Percentiles rank a stretch among this genome's conserved stretches.
phyloP scores from a whole-genome alignment of 92 coral and sea anemone species.

The Porites rus region DNA sequence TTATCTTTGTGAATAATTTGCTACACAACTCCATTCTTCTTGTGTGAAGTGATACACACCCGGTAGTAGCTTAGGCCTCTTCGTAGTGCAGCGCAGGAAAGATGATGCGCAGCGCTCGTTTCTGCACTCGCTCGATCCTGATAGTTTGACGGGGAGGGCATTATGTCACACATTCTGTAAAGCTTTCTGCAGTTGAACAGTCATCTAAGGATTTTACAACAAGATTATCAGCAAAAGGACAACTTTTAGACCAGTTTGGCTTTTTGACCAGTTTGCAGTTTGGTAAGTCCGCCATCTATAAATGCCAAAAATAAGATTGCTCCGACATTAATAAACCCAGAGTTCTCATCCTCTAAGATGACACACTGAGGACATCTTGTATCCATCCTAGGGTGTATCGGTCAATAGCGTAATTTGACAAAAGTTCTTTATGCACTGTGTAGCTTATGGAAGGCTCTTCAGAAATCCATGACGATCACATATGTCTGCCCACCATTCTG shows the following conservation, averaged over 20 bases:
- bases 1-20: no score
- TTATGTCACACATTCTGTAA: background rate
- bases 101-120: no score
- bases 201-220: constrained; percentile 34
- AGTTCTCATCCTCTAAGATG: constrained; percentile 12
- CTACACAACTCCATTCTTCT: no score
- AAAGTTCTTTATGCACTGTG: no score
- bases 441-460: constrained; percentile 5
- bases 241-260: constrained; percentile 16
- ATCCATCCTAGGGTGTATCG: background rate
- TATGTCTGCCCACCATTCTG: constrained; percentile 42
- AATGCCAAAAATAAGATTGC: constrained; percentile 11
- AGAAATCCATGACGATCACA: constrained; percentile 41
- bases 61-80: no score
- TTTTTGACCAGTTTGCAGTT: background rate
- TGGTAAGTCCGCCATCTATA: constrained; percentile 17
- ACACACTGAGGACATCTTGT: no score
- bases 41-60: no score
- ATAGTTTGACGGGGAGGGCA: background rate
- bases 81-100: no score
- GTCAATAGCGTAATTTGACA: constrained; percentile 19
- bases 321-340: constrained; percentile 7
- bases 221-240: constrained; percentile 23
- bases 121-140: no score
- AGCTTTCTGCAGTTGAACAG: constrained; percentile 40